Base-by-base conservation (phyloP, 2,888 invertebrate species). In the Leptopilina myrica region DNA sequence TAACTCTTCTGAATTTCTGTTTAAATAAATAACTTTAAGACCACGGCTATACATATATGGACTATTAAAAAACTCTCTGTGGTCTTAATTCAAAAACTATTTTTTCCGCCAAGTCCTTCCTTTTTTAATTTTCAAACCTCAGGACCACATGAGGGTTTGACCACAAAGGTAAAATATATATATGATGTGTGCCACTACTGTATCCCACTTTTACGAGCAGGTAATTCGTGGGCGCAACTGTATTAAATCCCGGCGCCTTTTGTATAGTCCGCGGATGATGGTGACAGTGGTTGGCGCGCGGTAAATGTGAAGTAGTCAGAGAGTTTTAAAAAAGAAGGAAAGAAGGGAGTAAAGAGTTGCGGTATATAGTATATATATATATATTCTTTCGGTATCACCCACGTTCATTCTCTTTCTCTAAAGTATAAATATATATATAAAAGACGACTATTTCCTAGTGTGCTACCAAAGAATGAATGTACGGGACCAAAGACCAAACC, bases 381-480 rank as follows among this genome's bases (percentile, higher is more conserved):
- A n/a, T n/a, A 53, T 40, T 12, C 56, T 73, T 12, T 73, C 56
- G 67, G 33, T 69, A 8, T 77, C 20, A 53, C 26, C 40, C 59
- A 14, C n/a, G 59, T 2, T 49, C 14, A 75, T 67, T 56, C 8
- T 66, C 43, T 69, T 46, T 76, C 40, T 64, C 20, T 75, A 14
- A 33, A 33, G 33, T 33, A 33, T 33, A 33, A 33, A 33, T 33
- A 33, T 33, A 33, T 33, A 0, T 26, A 33, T 53, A 53, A 56
- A 33, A 69, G 26, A 26, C 49, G 26, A 26, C 49, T 33, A 20
- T 56, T 56, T 53, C 53, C 69, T 69, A 69, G 75, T 64, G 12
- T 53, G 81, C 81, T 81, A 80, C 83, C 83, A 83, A 80, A 80
- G 83, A 79, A 62, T 78, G 26, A 69, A 26, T 53, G 53, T 43